Evolutionary conservation across 2,888 invertebrate genomes (phyloP).

Genomic region (Lasioglossum zephyrum): DNA sequence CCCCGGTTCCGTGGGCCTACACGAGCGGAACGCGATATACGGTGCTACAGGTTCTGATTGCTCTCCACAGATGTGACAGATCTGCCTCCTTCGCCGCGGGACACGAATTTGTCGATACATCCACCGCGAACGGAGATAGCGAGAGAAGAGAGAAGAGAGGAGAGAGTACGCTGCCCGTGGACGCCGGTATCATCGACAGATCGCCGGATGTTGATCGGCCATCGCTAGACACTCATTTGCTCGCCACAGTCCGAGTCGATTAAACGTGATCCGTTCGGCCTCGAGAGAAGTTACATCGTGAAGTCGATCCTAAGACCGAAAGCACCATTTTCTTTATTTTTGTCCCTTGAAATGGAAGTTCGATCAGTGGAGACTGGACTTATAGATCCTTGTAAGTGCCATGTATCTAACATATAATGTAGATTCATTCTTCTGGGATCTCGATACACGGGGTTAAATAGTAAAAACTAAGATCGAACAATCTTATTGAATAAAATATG

Average conservation of each 20-base stretch:
- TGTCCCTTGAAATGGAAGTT: background rate
- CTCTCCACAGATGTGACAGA: slow-evolving; percentile 75
- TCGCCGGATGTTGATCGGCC: slow-evolving; percentile 56
- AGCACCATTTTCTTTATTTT: background rate
- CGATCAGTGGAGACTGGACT: background rate
- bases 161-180: slow-evolving; percentile 4
- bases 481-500: background rate
- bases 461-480: background rate
- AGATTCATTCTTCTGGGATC: background rate
- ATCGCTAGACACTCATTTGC: slow-evolving; percentile 59
- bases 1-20: slow-evolving; percentile 64
- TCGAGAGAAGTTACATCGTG: background rate
- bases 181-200: slow-evolving; percentile 56
- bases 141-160: background rate
- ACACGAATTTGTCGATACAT: slow-evolving; percentile 74
- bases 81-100: slow-evolving; percentile 75
- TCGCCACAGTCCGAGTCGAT: slow-evolving; percentile 57
- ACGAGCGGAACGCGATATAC: slow-evolving; percentile 65
- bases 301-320: background rate
- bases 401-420: background rate
- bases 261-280: slow-evolving; percentile 47
- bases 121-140: slow-evolving; percentile 35
- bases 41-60: slow-evolving; percentile 76
- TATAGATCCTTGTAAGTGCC: background rate
- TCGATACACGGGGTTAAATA: background rate